Conservation (phyloP, 2,888 invertebrate genomes). For the Megalurothrips usitatus region DNA sequence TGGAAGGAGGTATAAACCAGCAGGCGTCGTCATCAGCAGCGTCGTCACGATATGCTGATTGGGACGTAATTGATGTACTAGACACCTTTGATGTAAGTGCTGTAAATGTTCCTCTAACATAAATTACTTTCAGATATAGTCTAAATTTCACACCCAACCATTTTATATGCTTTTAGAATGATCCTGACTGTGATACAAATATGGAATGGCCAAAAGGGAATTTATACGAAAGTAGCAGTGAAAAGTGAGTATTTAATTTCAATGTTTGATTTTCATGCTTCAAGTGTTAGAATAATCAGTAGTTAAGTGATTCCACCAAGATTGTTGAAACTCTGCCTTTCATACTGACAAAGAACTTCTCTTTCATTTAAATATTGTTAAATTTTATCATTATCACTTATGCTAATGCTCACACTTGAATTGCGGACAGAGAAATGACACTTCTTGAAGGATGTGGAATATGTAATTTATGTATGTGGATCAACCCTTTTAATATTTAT, state of each 20-base stretch:
- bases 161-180: constrained; percentile 39
- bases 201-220: constrained; percentile 40
- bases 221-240: constrained; percentile 40
- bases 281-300: too few species aligned
- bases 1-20: not conserved
- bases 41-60: constrained; percentile 41
- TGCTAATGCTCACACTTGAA: too few species aligned
- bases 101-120: constrained; percentile 39
- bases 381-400: too few species aligned
- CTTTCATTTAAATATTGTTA: too few species aligned
- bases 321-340: too few species aligned
- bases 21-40: not conserved
- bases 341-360: too few species aligned
- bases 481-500: too few species aligned
- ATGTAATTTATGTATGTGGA: too few species aligned
- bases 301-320: too few species aligned
- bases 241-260: constrained; percentile 40
- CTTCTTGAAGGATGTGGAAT: too few species aligned
- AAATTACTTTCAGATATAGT: not conserved
- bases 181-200: constrained; percentile 41
- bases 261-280: not conserved
- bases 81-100: constrained; percentile 63
- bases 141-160: constrained; percentile 34
- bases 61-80: constrained; percentile 67
- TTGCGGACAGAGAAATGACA: too few species aligned